phyloP scores from a whole-genome alignment of 2,797 vertebrate species.

The Malacoctenus gilli region DNA sequence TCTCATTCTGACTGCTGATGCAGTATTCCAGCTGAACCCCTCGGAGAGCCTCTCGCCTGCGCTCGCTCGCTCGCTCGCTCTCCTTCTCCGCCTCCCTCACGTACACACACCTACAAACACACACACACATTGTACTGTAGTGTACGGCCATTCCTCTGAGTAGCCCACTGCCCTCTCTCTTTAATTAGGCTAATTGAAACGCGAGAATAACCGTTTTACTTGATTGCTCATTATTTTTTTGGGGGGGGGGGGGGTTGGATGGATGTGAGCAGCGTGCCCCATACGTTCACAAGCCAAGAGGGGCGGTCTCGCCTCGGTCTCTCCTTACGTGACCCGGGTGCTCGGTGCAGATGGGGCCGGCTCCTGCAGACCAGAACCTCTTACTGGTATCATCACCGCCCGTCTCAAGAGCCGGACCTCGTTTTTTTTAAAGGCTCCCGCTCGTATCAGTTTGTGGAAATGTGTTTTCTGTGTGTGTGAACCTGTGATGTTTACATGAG shows the following conservation, averaged over 20 bases:
- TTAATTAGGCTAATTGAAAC: slow-evolving; percentile 83
- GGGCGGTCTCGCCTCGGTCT: not conserved
- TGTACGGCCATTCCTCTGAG: slow-evolving; percentile 43
- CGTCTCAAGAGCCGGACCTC: too few relatives aligned
- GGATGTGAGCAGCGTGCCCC: too few relatives aligned
- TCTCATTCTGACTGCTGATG: slow-evolving; percentile 71
- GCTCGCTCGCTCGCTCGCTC: slow-evolving; percentile 12
- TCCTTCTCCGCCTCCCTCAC: slow-evolving; percentile 6
- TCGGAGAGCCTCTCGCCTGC: slow-evolving; percentile 51
- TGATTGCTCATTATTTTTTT: slow-evolving; percentile 76
- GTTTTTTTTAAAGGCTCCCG: too few relatives aligned
- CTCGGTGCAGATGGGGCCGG: slow-evolving; percentile 6
- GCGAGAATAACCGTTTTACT: slow-evolving; percentile 77
- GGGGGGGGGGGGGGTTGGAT: too few relatives aligned
- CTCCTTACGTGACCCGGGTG: slow-evolving; percentile 35
- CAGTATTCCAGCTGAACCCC: slow-evolving; percentile 67
- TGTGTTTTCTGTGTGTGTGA: too few relatives aligned
- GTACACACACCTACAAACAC: slow-evolving; percentile 25
- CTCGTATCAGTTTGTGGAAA: too few relatives aligned
- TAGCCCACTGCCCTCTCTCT: slow-evolving; percentile 61
- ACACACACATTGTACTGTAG: slow-evolving; percentile 27
- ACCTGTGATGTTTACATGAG: too few relatives aligned
- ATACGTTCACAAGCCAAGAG: too few relatives aligned
- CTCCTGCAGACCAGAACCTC: not conserved
- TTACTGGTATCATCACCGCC: too few relatives aligned